Evolutionary conservation across 1,140 invertebrate genomes (phyloP), one percentile per base, ranked within the genome.

Genomic region (Drosophila mauritiana): DNA sequence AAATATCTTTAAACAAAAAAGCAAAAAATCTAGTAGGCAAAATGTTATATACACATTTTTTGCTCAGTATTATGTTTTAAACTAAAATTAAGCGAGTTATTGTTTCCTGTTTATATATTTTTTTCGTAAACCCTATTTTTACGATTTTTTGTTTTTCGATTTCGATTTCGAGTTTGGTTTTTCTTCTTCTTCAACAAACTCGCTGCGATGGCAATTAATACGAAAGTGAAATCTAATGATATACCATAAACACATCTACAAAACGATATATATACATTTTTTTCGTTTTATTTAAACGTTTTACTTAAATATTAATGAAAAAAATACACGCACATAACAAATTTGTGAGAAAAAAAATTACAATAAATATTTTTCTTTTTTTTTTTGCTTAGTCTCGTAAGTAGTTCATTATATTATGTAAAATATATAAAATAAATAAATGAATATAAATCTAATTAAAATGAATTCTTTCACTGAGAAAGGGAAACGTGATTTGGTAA

Each of bases 11-110:
- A 65, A 58, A 45, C 11, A 48, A 37, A 27, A 70, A 86, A 78
- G 82, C 69, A 86, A 86, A 78, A 78, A 86, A 90, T 77, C 54
- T 73, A 73, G 62, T 69, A 80, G 78, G 73, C 76, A 85, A 82
- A 90, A 73, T 79, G 69, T 83, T 70, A 70, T 63, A 88, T 78
- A 83, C 80, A 83, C 78, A 84, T 88, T 88, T 91, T 91, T 90
- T 91, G 88, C 88, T 91, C 88, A 91, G 88, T 91, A 91, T 91
- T 91, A 91, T 91, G 82, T 91, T 91, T 83, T 91, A 91, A 91
- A 90, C 70, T 88, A 82, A 75, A 86, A 78, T 84, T 91, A 91
- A 91, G 88, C 73, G 88, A 88, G 83, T 90, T 90, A 78, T 84
- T 90, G 88, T 90, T 90, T 84, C 78, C 85, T 89, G 78, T 83